Evolutionary conservation across 2,888 invertebrate species (phyloP).

Genomic region (Perizoma flavofasciatum): DNA sequence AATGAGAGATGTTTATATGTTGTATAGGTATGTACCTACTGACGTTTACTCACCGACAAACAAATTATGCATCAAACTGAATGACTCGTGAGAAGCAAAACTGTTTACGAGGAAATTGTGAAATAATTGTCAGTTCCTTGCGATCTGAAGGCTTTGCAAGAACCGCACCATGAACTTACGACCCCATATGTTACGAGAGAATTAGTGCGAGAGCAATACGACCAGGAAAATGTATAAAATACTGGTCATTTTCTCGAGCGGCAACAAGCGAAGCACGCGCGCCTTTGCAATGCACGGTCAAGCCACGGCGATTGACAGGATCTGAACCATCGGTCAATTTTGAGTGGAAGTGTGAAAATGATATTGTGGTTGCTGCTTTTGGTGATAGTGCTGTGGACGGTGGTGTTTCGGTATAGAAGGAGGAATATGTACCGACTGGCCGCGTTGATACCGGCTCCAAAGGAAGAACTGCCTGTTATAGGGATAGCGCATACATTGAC

Average conservation of each 20-base stretch:
- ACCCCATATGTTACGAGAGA: conserved; percentile 47
- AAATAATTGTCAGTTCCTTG: conserved; percentile 44
- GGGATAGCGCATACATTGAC: conserved; percentile 56
- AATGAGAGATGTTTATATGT: too few relatives aligned
- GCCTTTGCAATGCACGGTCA: conserved; percentile 5
- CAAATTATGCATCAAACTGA: conserved; percentile 1
- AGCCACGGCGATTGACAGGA: conserved; percentile 23
- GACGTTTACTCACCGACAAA: too few relatives aligned
- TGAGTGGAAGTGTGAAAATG: conserved; percentile 44
- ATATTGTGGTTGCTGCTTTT: conserved; percentile 53
- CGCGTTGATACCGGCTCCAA: conserved; percentile 43
- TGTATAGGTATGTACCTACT: too few relatives aligned
- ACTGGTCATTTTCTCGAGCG: conserved; percentile 17
- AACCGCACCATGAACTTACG: conserved; percentile 53
- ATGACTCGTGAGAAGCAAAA: conserved; percentile 18
- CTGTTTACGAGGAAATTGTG: conserved; percentile 15
- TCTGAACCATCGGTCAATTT: conserved; percentile 21
- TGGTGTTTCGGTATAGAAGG: conserved; percentile 54
- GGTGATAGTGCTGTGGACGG: conserved; percentile 47
- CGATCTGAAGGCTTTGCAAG: conserved; percentile 44
- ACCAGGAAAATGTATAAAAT: conserved; percentile 42
- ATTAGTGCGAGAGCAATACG: conserved; percentile 44
- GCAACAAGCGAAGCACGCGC: conserved; percentile 21
- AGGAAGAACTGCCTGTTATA: conserved; percentile 53
- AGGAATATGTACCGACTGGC: conserved; percentile 63